Evolutionary conservation across 2,888 invertebrate species (phyloP).

Genomic region (Rotaria macrura): DNA sequence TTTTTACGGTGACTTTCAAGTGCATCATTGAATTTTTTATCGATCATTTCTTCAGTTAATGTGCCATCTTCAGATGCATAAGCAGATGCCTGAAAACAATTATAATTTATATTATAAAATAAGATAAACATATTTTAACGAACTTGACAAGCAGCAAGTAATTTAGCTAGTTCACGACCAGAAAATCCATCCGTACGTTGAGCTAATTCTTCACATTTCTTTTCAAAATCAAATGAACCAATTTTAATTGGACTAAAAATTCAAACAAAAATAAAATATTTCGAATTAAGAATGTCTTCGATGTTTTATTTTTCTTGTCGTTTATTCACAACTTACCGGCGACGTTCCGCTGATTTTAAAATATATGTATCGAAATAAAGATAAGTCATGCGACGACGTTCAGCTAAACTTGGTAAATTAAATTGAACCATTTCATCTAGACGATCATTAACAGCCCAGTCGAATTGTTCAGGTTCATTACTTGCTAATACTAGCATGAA

Average conservation of each 20-base stretch:
- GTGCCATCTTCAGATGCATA: constrained; percentile 88
- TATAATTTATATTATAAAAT: constrained; percentile 43
- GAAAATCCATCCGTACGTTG: constrained; percentile 79
- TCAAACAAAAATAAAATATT: no score
- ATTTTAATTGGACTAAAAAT: constrained; percentile 70
- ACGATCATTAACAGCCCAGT: constrained; percentile 93
- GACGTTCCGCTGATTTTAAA: constrained; percentile 13
- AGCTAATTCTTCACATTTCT: constrained; percentile 73
- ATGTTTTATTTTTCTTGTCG: no score
- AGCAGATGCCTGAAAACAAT: constrained; percentile 82
- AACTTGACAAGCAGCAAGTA: constrained; percentile 53
- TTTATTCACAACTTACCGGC: not conserved
- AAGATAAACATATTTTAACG: not conserved
- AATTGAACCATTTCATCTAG: constrained; percentile 96
- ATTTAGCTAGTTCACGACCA: constrained; percentile 86
- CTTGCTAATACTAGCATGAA: constrained; percentile 96
- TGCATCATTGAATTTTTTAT: constrained; percentile 72
- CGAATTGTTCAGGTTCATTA: constrained; percentile 96
- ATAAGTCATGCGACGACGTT: constrained; percentile 80
- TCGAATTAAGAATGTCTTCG: not conserved
- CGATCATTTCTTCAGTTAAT: constrained; percentile 80
- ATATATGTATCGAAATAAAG: constrained; percentile 93
- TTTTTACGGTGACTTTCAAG: constrained; percentile 75
- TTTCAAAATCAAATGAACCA: constrained; percentile 83
- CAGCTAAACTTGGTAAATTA: constrained; percentile 73